A percentile compares a stretch with the other conserved stretches of the same genome.
These are phyloP conservation scores for Holocentrus rufus DNA, from an alignment of 2,797 vertebrate genomes.

Conservation along the genomic window DNA sequence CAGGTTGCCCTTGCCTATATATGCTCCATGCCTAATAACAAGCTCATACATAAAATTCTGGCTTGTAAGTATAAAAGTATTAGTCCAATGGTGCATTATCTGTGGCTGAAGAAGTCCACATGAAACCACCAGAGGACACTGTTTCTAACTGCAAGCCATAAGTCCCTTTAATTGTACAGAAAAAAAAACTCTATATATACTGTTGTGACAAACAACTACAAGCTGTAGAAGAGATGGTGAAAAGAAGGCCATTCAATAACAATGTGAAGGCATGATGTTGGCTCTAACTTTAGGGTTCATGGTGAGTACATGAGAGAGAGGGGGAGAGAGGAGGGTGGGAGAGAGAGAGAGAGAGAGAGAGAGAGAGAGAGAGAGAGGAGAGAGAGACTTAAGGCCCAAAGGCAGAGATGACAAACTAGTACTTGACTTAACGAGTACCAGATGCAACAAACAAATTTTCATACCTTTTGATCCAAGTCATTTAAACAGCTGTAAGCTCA, in stretches of 20 bases:
- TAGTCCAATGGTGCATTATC: slow-evolving; percentile 45
- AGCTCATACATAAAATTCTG: background rate
- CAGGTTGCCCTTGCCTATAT: too few relatives aligned
- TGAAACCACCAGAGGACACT: slow-evolving; percentile 54
- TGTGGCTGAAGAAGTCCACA: slow-evolving; percentile 28
- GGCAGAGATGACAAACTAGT: slow-evolving; percentile 71
- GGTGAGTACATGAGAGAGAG: slow-evolving; percentile 45
- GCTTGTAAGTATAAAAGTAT: slow-evolving; percentile 35
- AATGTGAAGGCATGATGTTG: slow-evolving; percentile 72
- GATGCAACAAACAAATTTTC: slow-evolving; percentile 70
- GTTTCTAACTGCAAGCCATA: slow-evolving; percentile 46
- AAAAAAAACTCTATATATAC: background rate
- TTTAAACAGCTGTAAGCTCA: slow-evolving; percentile 67
- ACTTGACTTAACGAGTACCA: slow-evolving; percentile 70
- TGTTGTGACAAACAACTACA: slow-evolving; percentile 23
- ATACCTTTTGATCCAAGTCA: slow-evolving; percentile 67
- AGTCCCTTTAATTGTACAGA: slow-evolving; percentile 32
- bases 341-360: too few relatives aligned
- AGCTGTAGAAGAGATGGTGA: slow-evolving; percentile 49
- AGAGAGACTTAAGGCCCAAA: slow-evolving; percentile 72
- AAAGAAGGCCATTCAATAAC: slow-evolving; percentile 70
- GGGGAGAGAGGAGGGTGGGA: too few relatives aligned
- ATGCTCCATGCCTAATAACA: background rate
- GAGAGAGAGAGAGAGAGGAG: too few relatives aligned
- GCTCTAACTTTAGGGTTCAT: slow-evolving; percentile 58